Base-by-base conservation (phyloP, 1,140 invertebrate genomes). In the Hyles vespertilio region DNA sequence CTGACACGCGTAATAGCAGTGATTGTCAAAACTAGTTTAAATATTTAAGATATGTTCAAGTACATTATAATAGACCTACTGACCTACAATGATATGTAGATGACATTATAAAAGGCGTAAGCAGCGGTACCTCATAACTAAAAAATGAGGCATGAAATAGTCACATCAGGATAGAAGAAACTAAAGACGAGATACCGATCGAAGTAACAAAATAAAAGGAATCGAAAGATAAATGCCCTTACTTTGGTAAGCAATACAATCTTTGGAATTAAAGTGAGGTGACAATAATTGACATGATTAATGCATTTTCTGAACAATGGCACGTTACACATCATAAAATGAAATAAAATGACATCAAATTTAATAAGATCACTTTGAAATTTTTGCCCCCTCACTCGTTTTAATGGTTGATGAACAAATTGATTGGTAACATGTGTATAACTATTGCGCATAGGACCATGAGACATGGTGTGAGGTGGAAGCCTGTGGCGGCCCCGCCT, bases 231-330 rank as follows among this genome's bases (percentile, higher is more conserved):
- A 65, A 49, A 61, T 56, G 43, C 36, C 53, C 32, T 65, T 53
- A 51, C 56, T 62, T 66, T 62, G 64, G 59, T 62, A 58, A 57
- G 44, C 54, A 44, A 57, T 53, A 47, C n/a, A 43, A 58, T 65
- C 64, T 66, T 66, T 66, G 64, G 64, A 56, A 56, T 47, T 8
- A 62, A 46, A 53, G 54, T 61, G 64, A 66, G 60, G 64, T 66
- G 57, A 11, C 8, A 49, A 54, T 44, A 40, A 40, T 32, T 36
- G 50, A 51, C 50, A 34, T 33, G 36, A 40, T 40, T 40, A 10
- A 10, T 34, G 32, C 50, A 34, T 51, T 3, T 33, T 50, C 22
- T n/a, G 51, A 52, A 53, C 45, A 12, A 56, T 56, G 54, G 54
- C 54, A 56, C 54, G 45, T 46, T 47, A 32, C 32, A 33, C 7